Evolutionary conservation across 2,113 vertebrate genomes (phyloP), one percentile per base, ranked within the genome.

Genomic region (Silurus glanis): DNA sequence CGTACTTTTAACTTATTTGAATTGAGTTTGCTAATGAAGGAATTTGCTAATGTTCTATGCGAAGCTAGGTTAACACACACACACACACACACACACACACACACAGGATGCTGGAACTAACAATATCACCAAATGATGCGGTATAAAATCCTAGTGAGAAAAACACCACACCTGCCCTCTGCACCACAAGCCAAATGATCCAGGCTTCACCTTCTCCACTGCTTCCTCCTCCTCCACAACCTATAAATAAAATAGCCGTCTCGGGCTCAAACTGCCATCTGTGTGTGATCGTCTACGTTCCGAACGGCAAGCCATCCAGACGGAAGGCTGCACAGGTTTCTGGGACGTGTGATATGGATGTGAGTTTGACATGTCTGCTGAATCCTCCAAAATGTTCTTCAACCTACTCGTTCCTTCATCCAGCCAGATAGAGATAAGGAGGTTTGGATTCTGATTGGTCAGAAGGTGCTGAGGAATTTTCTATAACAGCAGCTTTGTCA

Each of bases 201-300:
- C 72, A 51, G 47, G 21, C 45, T 75, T 75, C 72, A 75, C 72
- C 72, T 75, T 75, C 72, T 75, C 51, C 21, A 51, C 47, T 75
- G 5, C 72, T 47, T 75, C 72, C 72, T 5, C 72, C 72, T 75
- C 72, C 72, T 75, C 72, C 72, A 75, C 72, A 75, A n/a, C 21
- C 51, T 75, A 75, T 75, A 51, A 75, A 75, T 75, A 75, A 75
- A 75, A 51, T 75, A 75, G 72, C 21, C 72, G 49, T 51, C 72
- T 75, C 47, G 23, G 47, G 8, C 47, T 75, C 72, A 19, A 71
- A 71, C 16, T 71, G 67, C 67, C 69, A 72, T 72, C 19, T 75
- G 72, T 75, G 72, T 51, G 72, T 13, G 47, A 51, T 19, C 5
- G 19, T 49, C 45, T 49, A 9, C 6, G 8, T 51, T 51, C 19